These are phyloP conservation scores for Mythimna ferrago DNA, from an alignment of 2,888 invertebrate genomes.

Conservation along the genomic window DNA sequence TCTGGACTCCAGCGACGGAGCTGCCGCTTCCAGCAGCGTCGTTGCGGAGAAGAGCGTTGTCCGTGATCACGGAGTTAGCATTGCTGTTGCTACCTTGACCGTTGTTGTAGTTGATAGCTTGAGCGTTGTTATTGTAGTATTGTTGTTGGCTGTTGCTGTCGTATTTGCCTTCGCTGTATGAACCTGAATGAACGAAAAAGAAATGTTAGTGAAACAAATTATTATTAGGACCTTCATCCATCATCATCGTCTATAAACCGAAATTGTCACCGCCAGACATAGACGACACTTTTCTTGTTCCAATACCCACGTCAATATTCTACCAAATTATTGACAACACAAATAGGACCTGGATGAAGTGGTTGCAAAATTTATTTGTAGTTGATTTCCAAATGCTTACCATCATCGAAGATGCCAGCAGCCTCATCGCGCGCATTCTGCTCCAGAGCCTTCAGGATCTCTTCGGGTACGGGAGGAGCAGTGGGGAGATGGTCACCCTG, in stretches of 20 bases:
- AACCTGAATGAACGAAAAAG: slow-evolving; percentile 71
- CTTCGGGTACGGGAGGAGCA: slow-evolving; percentile 84
- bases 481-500: slow-evolving; percentile 86
- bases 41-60: slow-evolving; percentile 67
- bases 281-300: no score
- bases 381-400: slow-evolving; percentile 63
- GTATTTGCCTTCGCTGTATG: slow-evolving; percentile 82
- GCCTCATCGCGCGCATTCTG: slow-evolving; percentile 87
- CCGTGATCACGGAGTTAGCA: slow-evolving; percentile 77
- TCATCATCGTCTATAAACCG: no score
- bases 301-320: no score
- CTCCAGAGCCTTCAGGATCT: slow-evolving; percentile 83
- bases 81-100: slow-evolving; percentile 72
- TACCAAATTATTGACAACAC: no score
- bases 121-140: slow-evolving; percentile 29
- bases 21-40: slow-evolving; percentile 25
- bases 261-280: no score
- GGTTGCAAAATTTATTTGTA: not conserved
- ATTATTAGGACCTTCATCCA: no score
- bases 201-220: no score
- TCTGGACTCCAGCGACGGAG: slow-evolving; percentile 57
- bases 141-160: slow-evolving; percentile 50
- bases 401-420: slow-evolving; percentile 86
- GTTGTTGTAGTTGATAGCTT: slow-evolving; percentile 69
- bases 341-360: no score